phyloP scores from a whole-genome alignment of 2,797 vertebrate species.

The Etheostoma perlongum region DNA sequence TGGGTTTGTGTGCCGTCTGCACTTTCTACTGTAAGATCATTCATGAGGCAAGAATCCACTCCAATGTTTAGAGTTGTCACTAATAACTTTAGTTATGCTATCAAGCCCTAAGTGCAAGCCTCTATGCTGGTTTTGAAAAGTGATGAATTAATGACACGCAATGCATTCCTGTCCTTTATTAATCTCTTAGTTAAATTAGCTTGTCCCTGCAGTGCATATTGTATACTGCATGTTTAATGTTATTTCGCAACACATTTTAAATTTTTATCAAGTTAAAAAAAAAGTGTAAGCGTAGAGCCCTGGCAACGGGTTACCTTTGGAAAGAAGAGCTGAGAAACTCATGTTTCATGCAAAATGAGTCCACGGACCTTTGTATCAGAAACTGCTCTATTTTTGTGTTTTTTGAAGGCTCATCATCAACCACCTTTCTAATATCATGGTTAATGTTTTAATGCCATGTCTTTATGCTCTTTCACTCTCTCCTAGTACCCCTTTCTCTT shows the following conservation, averaged over 20 bases:
- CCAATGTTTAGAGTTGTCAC: not conserved
- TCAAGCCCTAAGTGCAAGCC: not conserved
- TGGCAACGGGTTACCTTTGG: not conserved
- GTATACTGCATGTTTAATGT: not conserved
- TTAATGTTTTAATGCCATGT: not conserved
- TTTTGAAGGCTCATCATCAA: not conserved
- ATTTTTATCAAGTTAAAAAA: no score
- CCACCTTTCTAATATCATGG: not conserved
- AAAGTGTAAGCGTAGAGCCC: not conserved
- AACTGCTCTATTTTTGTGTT: not conserved
- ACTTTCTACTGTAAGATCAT: not conserved
- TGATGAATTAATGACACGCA: not conserved
- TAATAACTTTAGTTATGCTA: not conserved
- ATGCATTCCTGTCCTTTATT: not conserved
- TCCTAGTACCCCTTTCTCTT: conserved; percentile 91
- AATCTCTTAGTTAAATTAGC: not conserved
- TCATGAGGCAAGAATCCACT: not conserved
- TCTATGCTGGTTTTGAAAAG: not conserved
- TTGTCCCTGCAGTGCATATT: not conserved
- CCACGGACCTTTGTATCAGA: not conserved
- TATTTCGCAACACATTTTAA: not conserved
- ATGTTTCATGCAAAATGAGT: not conserved
- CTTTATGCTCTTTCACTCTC: conserved; percentile 20
- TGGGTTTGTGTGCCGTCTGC: not conserved
- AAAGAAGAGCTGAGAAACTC: conserved; percentile 7